Evolutionary conservation across 2,888 invertebrate species (phyloP).

Genomic region (Morpho helenor): DNA sequence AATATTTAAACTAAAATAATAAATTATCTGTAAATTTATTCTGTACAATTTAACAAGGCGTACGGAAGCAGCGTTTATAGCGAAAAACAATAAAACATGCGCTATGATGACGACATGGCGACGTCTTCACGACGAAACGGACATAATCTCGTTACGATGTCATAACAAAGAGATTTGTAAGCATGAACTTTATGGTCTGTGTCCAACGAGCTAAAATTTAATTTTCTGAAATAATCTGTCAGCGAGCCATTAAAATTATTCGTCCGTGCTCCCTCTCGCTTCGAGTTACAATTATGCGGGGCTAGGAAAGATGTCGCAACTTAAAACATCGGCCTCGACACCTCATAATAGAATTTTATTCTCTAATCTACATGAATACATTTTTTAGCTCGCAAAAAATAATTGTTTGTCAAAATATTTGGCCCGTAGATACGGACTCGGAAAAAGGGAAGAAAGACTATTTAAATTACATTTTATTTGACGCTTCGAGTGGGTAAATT

Average conservation of each 20-base stretch:
- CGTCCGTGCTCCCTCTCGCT: constrained; percentile 50
- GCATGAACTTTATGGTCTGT: constrained; percentile 77
- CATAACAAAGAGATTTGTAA: constrained; percentile 80
- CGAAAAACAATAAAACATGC: constrained; percentile 71
- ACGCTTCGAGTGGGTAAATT: constrained; percentile 49
- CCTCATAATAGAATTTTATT: constrained; percentile 25
- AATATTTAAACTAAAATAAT: too few relatives aligned
- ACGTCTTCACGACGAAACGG: constrained; percentile 70
- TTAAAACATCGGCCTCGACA: constrained; percentile 25
- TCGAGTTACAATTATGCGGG: constrained; percentile 48
- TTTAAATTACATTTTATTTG: constrained; percentile 40
- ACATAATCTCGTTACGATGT: constrained; percentile 78
- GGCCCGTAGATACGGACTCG: constrained; percentile 19
- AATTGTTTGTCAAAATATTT: constrained; percentile 19
- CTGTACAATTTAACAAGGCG: constrained; percentile 53
- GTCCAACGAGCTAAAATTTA: constrained; percentile 78
- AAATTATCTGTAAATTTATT: background rate
- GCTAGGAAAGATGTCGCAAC: constrained; percentile 29
- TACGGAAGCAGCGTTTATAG: constrained; percentile 53
- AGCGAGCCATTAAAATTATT: constrained; percentile 73
- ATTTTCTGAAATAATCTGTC: constrained; percentile 78
- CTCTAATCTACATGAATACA: constrained; percentile 14
- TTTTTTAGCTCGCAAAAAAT: constrained; percentile 12
- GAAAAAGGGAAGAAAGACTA: constrained; percentile 16
- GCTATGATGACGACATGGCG: constrained; percentile 63